Base-by-base conservation (phyloP, 1,140 invertebrate genomes). In the Leptinotarsa undecemlineata region DNA sequence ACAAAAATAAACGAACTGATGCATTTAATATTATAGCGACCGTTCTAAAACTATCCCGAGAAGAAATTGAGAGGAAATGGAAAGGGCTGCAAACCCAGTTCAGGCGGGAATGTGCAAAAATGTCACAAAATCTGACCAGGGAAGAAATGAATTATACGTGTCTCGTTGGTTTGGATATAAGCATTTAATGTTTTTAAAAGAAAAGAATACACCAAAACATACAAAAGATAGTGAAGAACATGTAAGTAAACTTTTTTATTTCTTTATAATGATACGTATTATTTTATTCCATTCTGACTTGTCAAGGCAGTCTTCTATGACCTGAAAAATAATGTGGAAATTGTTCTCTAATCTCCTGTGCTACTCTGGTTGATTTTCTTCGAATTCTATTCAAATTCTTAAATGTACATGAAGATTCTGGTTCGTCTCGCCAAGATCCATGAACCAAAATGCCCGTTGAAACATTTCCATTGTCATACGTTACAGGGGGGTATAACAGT, bases 241-340 rank as follows among this genome's bases (percentile, higher is more conserved):
- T 6, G 20, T 68, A 4, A 68, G 66, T 68, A 11, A 68, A 23
- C 23, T 33, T 69, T 69, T 51, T 42, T 13, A 71, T 74, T 19
- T 21, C 13, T 72, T n/a, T n/a, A 47, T n/a, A 11, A 68, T 23
- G 23, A 68, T 6, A n/a, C 5, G 23, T 68, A 68, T 68, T n/a
- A 68, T 68, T 68, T 68, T 68, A 68, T 68, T 47, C 20, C 66
- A 68, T 68, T 68, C 23, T 70, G 33, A 57, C n/a, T 64, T 72
- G 71, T 62, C 62, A 66, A 33, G 71, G 47, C 26, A 72, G 19
- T 64, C 26, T 48, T 47, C 62, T 42, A 51, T 72, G 14, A n/a
- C n/a, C 21, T 64, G 71, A 64, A 72, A 64, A 72, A 42, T 42
- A 72, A 26, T 66, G 17, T n/a, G 62, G 62, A 72, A 72, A 72